Conservation (phyloP, 2,113 vertebrate species). For the Eublepharis macularius region DNA sequence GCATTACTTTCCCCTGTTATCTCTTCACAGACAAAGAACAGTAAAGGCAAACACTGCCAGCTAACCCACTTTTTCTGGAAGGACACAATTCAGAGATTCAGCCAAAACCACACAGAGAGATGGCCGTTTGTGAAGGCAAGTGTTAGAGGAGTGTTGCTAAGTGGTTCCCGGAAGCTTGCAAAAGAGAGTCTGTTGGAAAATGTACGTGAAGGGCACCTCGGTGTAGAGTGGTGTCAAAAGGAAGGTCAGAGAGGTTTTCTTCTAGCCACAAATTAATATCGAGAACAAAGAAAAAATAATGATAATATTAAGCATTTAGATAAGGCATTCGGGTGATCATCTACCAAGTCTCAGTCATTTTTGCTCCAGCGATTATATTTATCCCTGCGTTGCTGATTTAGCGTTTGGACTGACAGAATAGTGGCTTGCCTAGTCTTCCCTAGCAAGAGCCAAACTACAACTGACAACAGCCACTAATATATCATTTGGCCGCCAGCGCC, state of each 20-base stretch:
- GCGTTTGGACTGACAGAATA: background rate
- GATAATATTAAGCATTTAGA: background rate
- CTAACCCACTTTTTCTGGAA: constrained; percentile 45
- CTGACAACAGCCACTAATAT: too few relatives aligned
- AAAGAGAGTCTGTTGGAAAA: background rate
- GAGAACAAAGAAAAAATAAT: background rate
- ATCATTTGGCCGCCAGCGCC: too few relatives aligned
- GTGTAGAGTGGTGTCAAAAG: background rate
- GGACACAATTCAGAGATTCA: constrained; percentile 36
- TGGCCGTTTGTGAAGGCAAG: background rate
- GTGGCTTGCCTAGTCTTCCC: background rate
- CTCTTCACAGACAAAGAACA: constrained; percentile 39
- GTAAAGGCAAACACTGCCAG: constrained; percentile 25
- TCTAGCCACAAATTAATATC: background rate
- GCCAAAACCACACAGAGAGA: constrained; percentile 5
- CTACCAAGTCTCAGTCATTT: background rate
- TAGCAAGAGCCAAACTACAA: too few relatives aligned
- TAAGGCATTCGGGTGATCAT: background rate
- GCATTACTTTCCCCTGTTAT: constrained; percentile 52
- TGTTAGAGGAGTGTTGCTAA: background rate
- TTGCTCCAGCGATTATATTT: background rate
- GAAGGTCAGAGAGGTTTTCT: background rate
- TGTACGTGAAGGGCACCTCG: background rate
- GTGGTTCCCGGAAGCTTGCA: background rate
- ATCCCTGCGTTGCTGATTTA: background rate